A percentile compares a stretch with the other conserved stretches of the same genome.
Conservation (phyloP, 2,797 vertebrate genomes). For the Syndactyla subalaris region DNA sequence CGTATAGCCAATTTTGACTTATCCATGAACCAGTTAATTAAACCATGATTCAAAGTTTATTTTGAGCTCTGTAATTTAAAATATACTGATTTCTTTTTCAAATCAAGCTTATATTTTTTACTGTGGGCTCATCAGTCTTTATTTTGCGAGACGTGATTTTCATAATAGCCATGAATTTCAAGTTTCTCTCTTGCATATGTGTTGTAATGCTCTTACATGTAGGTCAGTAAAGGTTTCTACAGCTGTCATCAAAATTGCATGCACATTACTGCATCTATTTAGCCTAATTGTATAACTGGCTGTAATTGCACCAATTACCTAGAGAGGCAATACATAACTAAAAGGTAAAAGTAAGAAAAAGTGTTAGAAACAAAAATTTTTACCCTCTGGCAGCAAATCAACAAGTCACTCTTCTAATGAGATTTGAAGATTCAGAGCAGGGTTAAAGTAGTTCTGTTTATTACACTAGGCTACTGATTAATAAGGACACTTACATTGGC, state of each 20-base stretch:
- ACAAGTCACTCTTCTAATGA: neutral
- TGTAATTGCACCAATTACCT: constrained; percentile 5
- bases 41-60: constrained; percentile 3
- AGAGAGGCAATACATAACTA: neutral
- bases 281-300: constrained; percentile 29
- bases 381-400: neutral
- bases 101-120: neutral
- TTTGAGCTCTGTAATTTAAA: neutral
- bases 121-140: neutral
- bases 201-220: neutral
- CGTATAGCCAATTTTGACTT: neutral
- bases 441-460: neutral
- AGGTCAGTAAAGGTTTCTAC: constrained; percentile 15
- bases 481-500: neutral
- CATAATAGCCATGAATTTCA: constrained; percentile 1
- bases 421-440: neutral
- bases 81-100: constrained; percentile 19
- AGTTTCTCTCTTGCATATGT: neutral
- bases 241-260: constrained; percentile 20
- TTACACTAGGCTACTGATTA: neutral
- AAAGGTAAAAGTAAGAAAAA: constrained; percentile 3
- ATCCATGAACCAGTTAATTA: neutral
- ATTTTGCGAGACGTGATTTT: neutral
- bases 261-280: neutral
- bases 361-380: neutral